phyloP scores from a whole-genome alignment of 2,797 vertebrate species.

The Myotis pilosus region DNA sequence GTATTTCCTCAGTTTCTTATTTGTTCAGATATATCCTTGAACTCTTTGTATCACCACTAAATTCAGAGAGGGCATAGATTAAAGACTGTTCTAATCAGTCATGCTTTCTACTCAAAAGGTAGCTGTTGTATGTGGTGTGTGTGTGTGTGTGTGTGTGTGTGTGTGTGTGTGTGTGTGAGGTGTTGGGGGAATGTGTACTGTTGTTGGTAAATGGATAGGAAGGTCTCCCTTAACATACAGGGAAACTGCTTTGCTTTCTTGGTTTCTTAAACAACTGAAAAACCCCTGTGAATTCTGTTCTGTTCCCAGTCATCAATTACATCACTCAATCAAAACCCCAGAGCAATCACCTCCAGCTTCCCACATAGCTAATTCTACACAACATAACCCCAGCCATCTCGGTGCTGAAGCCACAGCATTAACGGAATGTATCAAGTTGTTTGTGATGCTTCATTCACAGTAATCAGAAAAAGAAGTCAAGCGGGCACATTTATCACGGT shows the following conservation, averaged over 20 bases:
- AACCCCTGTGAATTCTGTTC: not conserved
- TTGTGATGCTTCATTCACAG: conserved; percentile 68
- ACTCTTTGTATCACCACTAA: not conserved
- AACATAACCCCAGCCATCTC: not conserved
- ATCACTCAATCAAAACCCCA: conserved; percentile 27
- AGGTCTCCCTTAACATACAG: conserved; percentile 11
- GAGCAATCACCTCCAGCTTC: not conserved
- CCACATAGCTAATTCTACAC: not conserved
- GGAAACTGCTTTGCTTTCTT: conserved; percentile 18
- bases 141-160: too few species aligned
- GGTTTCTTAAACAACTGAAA: conserved; percentile 32
- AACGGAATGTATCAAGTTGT: conserved; percentile 67
- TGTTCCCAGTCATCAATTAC: conserved; percentile 15
- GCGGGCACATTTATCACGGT: conserved; percentile 76
- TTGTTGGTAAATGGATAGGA: not conserved
- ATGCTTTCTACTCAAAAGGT: not conserved
- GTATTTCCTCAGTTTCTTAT: not conserved
- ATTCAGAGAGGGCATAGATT: not conserved
- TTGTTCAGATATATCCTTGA: not conserved
- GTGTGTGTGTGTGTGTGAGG: not conserved
- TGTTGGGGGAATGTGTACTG: not conserved
- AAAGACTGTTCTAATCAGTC: not conserved
- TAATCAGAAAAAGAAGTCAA: conserved; percentile 74
- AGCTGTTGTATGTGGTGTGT: not conserved
- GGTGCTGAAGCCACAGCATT: not conserved